Conservation (phyloP, 1,140 invertebrate species). For the Halictus rubicundus region DNA sequence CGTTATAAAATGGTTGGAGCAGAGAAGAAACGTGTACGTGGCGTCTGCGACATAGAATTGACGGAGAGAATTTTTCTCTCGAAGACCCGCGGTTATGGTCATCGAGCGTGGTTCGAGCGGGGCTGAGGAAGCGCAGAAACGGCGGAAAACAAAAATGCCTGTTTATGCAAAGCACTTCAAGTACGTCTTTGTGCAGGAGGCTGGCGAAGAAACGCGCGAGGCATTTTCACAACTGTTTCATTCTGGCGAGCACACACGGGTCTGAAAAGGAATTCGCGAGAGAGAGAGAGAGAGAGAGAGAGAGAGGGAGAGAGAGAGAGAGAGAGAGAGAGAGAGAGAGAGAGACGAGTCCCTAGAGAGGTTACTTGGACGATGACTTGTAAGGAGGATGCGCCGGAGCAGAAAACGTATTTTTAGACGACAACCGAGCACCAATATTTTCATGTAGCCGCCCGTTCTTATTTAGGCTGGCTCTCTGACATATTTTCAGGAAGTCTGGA, state of each 20-base stretch:
- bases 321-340: not conserved
- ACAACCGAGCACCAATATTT: not conserved
- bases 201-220: not conserved
- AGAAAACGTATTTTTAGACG: conserved; percentile 27
- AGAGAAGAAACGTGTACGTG: too few species aligned
- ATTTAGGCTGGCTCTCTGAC: not conserved
- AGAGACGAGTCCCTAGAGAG: conserved; percentile 12
- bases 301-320: not conserved
- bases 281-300: not conserved
- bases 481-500: not conserved
- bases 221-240: conserved; percentile 21
- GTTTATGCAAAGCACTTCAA: not conserved
- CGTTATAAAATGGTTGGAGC: too few species aligned
- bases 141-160: not conserved
- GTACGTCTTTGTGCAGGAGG: not conserved
- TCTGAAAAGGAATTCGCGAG: conserved; percentile 14
- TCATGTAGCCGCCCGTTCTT: not conserved
- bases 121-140: not conserved
- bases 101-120: too few species aligned
- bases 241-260: conserved; percentile 10
- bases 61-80: too few species aligned
- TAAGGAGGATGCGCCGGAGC: conserved; percentile 10
- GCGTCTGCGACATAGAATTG: too few species aligned
- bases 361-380: conserved; percentile 41
- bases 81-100: too few species aligned